Conservation (phyloP, 2,113 vertebrate species). For the Butorides virescens region DNA sequence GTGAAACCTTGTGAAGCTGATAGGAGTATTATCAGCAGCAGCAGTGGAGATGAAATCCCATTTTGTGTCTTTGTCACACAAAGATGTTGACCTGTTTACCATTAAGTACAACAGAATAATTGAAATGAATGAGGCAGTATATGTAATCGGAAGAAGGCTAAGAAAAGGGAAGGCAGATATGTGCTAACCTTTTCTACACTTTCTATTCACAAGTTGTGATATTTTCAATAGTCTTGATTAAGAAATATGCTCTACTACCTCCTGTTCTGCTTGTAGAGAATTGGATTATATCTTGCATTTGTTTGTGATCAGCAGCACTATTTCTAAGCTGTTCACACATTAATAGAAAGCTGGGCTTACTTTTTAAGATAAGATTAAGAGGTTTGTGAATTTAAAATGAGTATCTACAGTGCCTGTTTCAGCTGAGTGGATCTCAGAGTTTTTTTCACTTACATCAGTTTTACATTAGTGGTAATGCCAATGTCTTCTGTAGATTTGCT, state of each 20-base stretch:
- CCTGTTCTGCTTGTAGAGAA: background rate
- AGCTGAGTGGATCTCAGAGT: background rate
- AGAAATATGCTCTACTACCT: background rate
- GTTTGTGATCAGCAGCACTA: background rate
- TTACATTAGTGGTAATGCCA: background rate
- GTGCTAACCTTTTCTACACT: background rate
- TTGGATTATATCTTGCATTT: background rate
- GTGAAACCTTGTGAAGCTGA: background rate
- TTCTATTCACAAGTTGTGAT: background rate
- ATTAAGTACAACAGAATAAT: background rate
- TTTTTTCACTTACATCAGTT: background rate
- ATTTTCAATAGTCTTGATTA: background rate
- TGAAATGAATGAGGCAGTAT: background rate
- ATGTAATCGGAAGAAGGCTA: background rate
- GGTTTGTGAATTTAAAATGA: background rate
- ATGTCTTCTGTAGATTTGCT: background rate
- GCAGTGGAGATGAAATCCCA: background rate
- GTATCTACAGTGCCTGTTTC: background rate
- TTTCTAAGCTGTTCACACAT: background rate
- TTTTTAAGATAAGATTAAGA: background rate
- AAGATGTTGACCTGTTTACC: background rate
- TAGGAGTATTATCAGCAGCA: background rate
- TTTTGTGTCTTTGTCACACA: background rate
- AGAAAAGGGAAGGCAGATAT: background rate
- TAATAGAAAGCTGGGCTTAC: background rate